Base-by-base conservation (phyloP, 2,113 vertebrate genomes). In the Patagioenas fasciata region DNA sequence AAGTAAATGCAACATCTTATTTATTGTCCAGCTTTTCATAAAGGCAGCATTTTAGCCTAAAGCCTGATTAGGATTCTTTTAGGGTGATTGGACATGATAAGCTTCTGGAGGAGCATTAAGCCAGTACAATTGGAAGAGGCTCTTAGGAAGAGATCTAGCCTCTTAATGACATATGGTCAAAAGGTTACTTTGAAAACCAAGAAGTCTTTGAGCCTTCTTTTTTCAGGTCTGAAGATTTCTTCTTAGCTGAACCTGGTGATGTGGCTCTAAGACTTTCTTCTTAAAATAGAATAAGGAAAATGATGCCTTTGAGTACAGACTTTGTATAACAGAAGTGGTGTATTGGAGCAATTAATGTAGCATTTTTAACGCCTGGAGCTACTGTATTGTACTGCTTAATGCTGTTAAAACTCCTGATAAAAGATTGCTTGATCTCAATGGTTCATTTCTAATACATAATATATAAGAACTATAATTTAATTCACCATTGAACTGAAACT, bases 11-110 rank as follows among this genome's bases (percentile, higher is more conserved):
- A 77, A 14, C 38, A 28, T 71, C 38, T 74, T 50, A 28, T n/a
- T 80, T 28, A 56, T 65, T 71, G 18, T 62, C 64, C 54, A 73
- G 50, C 47, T 57, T 78, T 88, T 89, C 56, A 44, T 70, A 80
- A 38, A 56, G 17, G 36, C 36, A 64, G 72, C n/a, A 15, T 74
- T 91, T 89, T 70, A 95, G 26, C 38, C 61, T 95, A 87, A 95
- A 29, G 77, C 42, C 80, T 78, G 88, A 96, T 94, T 96, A 96
- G 90, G 85, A 94, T 90, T 97, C 90, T 88, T 96, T 97, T 89
- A 95, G 94, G 38, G 83, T 86, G 80, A 97, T 96, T 96, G 89
- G 66, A 56, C 31, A 17, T 17, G 61, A 28, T 96, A 94, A 97
- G 90, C 91, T 96, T 70, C 88, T 94, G 48, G 67, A 96, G 88